Conservation (phyloP, 2,888 invertebrate genomes). For the Stenotaenia linearis region DNA sequence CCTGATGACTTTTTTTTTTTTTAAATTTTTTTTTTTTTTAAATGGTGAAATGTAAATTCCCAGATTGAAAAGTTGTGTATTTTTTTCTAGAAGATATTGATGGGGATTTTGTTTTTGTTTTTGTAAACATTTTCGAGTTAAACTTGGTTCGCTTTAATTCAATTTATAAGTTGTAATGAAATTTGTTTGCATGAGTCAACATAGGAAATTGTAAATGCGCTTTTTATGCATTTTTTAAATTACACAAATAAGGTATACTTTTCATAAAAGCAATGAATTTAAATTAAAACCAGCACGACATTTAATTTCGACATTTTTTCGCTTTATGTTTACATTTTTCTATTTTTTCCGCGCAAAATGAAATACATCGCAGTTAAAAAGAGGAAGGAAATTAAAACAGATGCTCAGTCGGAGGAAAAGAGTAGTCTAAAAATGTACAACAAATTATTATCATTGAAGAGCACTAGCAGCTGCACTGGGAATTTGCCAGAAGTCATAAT, state of each 20-base stretch:
- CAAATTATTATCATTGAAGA: not conserved
- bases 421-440: not conserved
- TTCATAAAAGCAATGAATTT: not conserved
- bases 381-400: not conserved
- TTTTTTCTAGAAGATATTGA: too few relatives aligned
- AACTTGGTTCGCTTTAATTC: not conserved
- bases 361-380: not conserved
- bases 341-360: not conserved
- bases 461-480: not conserved
- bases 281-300: not conserved
- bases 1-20: not conserved
- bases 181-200: not conserved
- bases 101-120: too few relatives aligned
- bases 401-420: not conserved
- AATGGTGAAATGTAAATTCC: too few relatives aligned
- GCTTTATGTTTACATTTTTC: not conserved
- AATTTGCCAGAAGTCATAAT: slow-evolving; percentile 9
- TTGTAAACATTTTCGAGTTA: too few relatives aligned
- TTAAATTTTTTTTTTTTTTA: too few relatives aligned
- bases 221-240: not conserved
- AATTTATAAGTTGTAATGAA: not conserved
- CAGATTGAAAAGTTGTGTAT: too few relatives aligned
- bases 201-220: not conserved
- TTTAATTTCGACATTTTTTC: not conserved
- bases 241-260: not conserved